phyloP scores from a whole-genome alignment of 2,888 invertebrate species.

The Bombyx huttoni region DNA sequence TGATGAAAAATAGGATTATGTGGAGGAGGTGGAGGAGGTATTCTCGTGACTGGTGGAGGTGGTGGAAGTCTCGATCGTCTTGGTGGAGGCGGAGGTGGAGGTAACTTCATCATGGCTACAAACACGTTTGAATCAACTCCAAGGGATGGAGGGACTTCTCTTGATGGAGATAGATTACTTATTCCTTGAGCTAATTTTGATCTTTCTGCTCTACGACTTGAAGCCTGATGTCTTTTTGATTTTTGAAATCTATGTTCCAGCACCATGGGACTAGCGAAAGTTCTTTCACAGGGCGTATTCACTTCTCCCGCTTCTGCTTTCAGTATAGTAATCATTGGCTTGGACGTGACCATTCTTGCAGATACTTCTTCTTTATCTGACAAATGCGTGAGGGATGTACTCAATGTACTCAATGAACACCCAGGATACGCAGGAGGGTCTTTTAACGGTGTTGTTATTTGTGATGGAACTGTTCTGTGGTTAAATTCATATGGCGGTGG shows the following conservation, averaged over 20 bases:
- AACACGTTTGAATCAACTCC: slow-evolving; percentile 64
- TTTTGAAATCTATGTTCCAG: slow-evolving; percentile 63
- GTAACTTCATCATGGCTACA: slow-evolving; percentile 74
- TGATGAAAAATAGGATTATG: slow-evolving; percentile 91
- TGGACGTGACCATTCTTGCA: slow-evolving; percentile 82
- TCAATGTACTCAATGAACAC: slow-evolving; percentile 14
- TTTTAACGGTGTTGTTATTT: slow-evolving; percentile 42
- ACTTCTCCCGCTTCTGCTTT: slow-evolving; percentile 83
- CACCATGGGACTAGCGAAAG: slow-evolving; percentile 65
- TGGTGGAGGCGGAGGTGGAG: slow-evolving; percentile 70
- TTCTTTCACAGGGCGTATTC: slow-evolving; percentile 72
- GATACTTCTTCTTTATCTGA: slow-evolving; percentile 76
- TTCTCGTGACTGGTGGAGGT: slow-evolving; percentile 75
- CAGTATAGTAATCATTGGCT: slow-evolving; percentile 82
- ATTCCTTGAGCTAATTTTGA: slow-evolving; percentile 71
- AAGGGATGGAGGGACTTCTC: slow-evolving; percentile 44
- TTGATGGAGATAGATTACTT: slow-evolving; percentile 56
- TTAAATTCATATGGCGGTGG: slow-evolving; percentile 80
- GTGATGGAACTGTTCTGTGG: slow-evolving; percentile 68
- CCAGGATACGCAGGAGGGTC: slow-evolving; percentile 80
- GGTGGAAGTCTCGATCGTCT: slow-evolving; percentile 77
- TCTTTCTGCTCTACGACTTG: slow-evolving; percentile 74
- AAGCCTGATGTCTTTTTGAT: slow-evolving; percentile 60
- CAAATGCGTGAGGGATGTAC: slow-evolving; percentile 23
- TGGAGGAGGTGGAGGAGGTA: slow-evolving; percentile 80